Conservation (phyloP, 2,888 invertebrate genomes). For the Mamestra brassicae region DNA sequence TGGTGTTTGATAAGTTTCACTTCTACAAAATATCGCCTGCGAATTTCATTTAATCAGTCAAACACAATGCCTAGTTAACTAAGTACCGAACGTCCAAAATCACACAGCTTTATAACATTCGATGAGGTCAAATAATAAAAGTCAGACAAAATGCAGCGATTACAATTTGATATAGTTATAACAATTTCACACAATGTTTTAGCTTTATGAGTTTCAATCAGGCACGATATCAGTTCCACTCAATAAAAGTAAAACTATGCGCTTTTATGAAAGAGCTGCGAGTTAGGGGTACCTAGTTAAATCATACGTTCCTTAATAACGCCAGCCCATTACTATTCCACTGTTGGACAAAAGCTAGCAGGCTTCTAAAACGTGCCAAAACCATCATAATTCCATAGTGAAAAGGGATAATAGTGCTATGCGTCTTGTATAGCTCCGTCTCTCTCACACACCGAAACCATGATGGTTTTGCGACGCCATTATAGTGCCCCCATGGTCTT, state of each 20-base stretch:
- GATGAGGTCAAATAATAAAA: not conserved
- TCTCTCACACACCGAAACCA: not conserved
- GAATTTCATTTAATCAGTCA: no score
- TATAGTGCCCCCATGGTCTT: not conserved
- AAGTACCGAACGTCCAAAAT: not conserved
- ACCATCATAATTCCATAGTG: not conserved
- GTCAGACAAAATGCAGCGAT: not conserved
- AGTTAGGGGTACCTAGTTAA: not conserved
- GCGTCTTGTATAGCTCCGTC: not conserved
- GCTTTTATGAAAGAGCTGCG: not conserved
- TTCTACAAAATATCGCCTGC: no score
- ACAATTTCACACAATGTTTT: not conserved
- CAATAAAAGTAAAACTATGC: not conserved
- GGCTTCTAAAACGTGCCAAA: no score
- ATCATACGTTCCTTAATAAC: not conserved
- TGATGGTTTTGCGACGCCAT: not conserved
- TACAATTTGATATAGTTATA: not conserved
- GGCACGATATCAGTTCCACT: not conserved
- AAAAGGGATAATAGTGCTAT: not conserved
- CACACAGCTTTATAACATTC: not conserved
- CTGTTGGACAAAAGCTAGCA: not conserved
- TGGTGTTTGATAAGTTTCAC: not conserved
- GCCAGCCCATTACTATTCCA: not conserved
- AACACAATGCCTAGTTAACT: no score
- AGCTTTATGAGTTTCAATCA: conserved; percentile 7